Evolutionary conservation across 64 coral and sea anemone genomes (phyloP), one percentile per base, ranked within the genome.

Genomic region (Montipora efflorescens): DNA sequence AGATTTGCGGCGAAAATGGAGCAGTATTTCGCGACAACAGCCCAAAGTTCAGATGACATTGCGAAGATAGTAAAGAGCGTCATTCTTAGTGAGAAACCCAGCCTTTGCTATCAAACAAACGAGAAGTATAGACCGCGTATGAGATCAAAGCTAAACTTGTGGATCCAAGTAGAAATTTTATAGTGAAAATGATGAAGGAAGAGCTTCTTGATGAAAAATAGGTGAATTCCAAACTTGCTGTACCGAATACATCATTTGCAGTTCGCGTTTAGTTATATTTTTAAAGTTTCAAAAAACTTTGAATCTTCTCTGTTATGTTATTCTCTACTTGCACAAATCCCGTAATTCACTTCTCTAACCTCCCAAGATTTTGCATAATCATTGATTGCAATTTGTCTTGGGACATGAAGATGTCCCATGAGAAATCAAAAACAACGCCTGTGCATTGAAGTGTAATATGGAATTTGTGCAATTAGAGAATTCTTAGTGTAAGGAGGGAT

Each of bases 21-120:
- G 14, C 48, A 88, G 6, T n/a, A 52, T 8, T 89, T 91, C 59
- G 13, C 23, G 18, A 96, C 11, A 18, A 81, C 78, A 6, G 1
- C 67, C 18, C 92, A 97, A 82, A 88, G 67, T 23, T 66, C 92
- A 55, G 28, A 75, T 10, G 92, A 97, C 19, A 48, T 97, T 9
- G 95, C 95, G 13, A 84, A 89, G 4, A 1, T 89, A 7, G 90
- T 94, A 11, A 97, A 92, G 49, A 78, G 85, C 10, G 64, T 94
- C 13, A 75, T 97, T 8, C 83, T 94, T 5, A 6, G 73, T 2
- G 76, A 91, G 62, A 90, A 91, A 20, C 92, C 95, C 12, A 82
- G 90, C 23, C 71, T 96, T 0, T 82, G 95, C 0, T 92, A 89
- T 43, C 95, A 94, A 48, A 91, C 95, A n/a, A 97, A 97, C 79